phyloP scores from a whole-genome alignment of 2,113 vertebrate species.

The Odontophorus gujanensis region DNA sequence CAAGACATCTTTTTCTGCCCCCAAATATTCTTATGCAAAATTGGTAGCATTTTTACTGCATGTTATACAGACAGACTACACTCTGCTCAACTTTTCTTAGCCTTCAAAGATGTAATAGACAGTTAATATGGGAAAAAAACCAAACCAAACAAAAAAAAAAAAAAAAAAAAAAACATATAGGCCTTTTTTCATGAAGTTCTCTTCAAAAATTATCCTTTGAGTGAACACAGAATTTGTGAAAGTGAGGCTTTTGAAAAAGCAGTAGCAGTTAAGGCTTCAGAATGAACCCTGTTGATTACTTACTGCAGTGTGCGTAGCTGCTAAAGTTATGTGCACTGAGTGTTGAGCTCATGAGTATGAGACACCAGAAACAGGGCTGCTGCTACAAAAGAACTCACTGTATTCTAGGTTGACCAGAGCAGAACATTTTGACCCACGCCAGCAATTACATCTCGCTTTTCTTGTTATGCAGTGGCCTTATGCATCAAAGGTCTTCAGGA shows the following conservation, averaged over 20 bases:
- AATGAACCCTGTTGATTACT: background rate
- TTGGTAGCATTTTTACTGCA: background rate
- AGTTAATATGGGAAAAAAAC: background rate
- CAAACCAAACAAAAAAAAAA: too few relatives aligned
- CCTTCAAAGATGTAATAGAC: background rate
- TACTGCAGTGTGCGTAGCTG: background rate
- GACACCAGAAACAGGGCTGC: background rate
- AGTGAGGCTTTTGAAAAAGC: background rate
- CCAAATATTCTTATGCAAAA: background rate
- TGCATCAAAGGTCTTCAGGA: background rate
- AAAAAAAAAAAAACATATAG: too few relatives aligned
- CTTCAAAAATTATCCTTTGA: background rate
- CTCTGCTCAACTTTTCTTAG: background rate
- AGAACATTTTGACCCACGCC: fast-evolving
- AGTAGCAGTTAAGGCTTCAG: background rate
- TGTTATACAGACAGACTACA: background rate
- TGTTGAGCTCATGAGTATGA: background rate
- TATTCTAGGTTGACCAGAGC: background rate
- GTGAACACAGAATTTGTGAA: background rate
- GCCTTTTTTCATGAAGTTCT: background rate
- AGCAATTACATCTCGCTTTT: background rate
- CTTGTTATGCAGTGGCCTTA: background rate
- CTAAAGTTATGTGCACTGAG: background rate
- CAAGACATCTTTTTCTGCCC: background rate
- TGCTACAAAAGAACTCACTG: background rate